Evolutionary conservation across 2,797 vertebrate genomes (phyloP).

Genomic region (Anabas testudineus): DNA sequence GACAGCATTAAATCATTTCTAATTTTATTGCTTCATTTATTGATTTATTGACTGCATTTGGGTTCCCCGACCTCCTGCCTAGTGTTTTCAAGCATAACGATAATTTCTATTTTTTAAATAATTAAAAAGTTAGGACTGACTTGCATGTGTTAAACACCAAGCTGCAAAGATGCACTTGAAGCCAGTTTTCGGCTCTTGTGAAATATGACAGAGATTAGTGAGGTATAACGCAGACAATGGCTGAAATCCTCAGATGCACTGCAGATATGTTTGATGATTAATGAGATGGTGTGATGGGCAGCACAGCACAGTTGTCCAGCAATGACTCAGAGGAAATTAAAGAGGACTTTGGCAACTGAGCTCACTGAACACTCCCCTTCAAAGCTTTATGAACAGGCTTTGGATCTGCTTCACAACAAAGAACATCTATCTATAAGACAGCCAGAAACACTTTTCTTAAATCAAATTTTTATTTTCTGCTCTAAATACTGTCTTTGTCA

Average conservation of each 20-base stretch:
- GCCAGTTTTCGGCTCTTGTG: slow-evolving; percentile 5
- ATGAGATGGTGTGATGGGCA: slow-evolving; percentile 31
- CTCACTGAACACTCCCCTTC: slow-evolving; percentile 31
- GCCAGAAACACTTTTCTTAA: slow-evolving; percentile 12
- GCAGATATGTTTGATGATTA: slow-evolving; percentile 51
- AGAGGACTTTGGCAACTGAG: slow-evolving; percentile 24
- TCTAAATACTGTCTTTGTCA: slow-evolving; percentile 44
- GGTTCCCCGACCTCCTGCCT: too few species aligned
- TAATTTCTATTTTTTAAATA: too few species aligned
- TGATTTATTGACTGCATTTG: too few species aligned
- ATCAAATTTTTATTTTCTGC: slow-evolving; percentile 16
- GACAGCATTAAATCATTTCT: too few species aligned
- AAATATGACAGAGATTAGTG: slow-evolving; percentile 31
- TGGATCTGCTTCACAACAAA: slow-evolving; percentile 31
- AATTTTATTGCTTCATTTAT: too few species aligned
- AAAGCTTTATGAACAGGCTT: slow-evolving; percentile 16
- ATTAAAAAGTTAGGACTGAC: background rate
- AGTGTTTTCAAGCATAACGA: too few species aligned
- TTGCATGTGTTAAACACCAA: background rate
- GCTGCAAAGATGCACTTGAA: background rate
- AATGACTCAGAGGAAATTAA: slow-evolving; percentile 49
- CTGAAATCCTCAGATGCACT: slow-evolving; percentile 2
- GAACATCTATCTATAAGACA: slow-evolving; percentile 14
- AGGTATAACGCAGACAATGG: slow-evolving; percentile 24
- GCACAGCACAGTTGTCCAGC: slow-evolving; percentile 20